Evolutionary conservation across 23 tunicate genomes (phyloP).

Genomic region (Ciona savignyi): DNA sequence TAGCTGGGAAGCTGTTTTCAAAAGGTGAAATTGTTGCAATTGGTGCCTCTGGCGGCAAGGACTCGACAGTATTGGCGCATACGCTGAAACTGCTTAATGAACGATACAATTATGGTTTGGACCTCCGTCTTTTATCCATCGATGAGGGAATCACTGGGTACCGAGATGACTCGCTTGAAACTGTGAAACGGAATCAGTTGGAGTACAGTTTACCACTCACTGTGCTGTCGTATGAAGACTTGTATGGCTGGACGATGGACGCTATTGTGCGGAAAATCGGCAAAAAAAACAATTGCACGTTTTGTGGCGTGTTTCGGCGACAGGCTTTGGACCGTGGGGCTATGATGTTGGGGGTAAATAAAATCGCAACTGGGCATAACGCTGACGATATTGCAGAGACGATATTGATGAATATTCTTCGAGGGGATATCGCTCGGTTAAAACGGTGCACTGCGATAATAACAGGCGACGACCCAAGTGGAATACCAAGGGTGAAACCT

Average conservation of each 20-base stretch:
- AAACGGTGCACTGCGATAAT: conserved; percentile 87
- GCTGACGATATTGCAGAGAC: conserved; percentile 99
- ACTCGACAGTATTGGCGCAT: conserved; percentile 90
- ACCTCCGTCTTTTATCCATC: conserved; percentile 68
- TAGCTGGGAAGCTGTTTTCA: conserved; percentile 49
- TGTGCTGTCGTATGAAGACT: conserved; percentile 79
- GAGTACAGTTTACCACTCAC: conserved; percentile 72
- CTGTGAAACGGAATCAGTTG: conserved; percentile 81
- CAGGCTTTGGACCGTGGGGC: conserved; percentile 98
- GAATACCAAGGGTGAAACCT: conserved; percentile 96
- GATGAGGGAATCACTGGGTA: conserved; percentile 99
- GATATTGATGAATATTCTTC: conserved; percentile 81
- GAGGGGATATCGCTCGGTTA: conserved; percentile 92
- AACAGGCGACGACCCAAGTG: conserved; percentile 93
- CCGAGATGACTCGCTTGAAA: conserved; percentile 93
- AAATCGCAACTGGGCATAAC: conserved; percentile 96
- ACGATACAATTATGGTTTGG: conserved; percentile 76
- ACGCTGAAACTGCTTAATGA: conserved; percentile 73
- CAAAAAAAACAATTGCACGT: conserved; percentile 89
- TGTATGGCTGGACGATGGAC: conserved; percentile 99
- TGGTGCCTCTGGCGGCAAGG: conserved; percentile 99
- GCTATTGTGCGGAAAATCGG: conserved; percentile 89
- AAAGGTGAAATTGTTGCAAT: conserved; percentile 92
- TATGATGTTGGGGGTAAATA: conserved; percentile 58
- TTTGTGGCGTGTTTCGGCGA: conserved; percentile 95